Conservation (phyloP, 2,797 vertebrate genomes). For the Parauchenoglanis ngamensis region DNA sequence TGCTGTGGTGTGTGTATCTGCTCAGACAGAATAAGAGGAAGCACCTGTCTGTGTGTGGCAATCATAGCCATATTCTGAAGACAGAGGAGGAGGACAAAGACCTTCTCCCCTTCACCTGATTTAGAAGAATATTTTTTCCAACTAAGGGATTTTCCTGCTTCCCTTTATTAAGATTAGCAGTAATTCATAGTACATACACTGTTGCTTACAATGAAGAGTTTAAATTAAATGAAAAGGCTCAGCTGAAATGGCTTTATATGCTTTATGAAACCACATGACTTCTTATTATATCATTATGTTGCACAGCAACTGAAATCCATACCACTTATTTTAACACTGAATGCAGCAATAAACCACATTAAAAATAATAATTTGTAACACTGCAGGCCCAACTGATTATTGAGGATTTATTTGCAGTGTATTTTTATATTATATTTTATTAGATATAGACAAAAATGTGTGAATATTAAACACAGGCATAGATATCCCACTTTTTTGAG, state of each 20-base stretch:
- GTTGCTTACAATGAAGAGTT: not conserved
- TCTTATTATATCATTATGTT: not conserved
- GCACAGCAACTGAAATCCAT: not conserved
- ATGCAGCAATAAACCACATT: too few species aligned
- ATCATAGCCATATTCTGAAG: not conserved
- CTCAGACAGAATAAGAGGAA: conserved; percentile 42
- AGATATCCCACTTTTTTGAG: too few species aligned
- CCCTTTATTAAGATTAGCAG: conserved; percentile 26
- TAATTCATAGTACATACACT: conserved; percentile 23
- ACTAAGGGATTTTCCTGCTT: conserved; percentile 25
- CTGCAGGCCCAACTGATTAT: too few species aligned
- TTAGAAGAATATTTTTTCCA: conserved; percentile 32
- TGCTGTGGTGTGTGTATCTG: not conserved
- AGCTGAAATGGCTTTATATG: not conserved
- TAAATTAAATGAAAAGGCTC: not conserved
- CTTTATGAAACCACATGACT: not conserved
- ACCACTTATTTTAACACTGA: too few species aligned
- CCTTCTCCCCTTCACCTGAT: conserved; percentile 41
- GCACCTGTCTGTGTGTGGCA: conserved; percentile 44
- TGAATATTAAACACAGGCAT: too few species aligned
- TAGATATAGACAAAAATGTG: too few species aligned
- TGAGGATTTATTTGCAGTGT: too few species aligned
- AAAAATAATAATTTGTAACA: too few species aligned
- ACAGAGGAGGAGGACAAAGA: conserved; percentile 19
- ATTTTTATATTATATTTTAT: too few species aligned